Base-by-base conservation (phyloP, 2,888 invertebrate genomes). In the Eledona agricola region DNA sequence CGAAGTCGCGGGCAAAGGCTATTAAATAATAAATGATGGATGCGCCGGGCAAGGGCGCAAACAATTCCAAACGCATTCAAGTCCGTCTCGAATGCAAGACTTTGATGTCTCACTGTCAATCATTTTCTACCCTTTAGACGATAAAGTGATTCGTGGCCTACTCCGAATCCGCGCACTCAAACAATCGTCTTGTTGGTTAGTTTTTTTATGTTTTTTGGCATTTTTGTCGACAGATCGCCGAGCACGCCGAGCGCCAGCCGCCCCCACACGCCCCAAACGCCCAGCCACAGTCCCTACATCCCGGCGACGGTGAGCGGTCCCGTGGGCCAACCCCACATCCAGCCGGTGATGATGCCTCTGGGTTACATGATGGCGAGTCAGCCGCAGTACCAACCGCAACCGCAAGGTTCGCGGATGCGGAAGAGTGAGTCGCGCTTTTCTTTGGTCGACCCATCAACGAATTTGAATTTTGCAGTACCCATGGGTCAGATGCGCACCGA, bases 211-310 rank as follows among this genome's bases (percentile, higher is more conserved):
- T n/a, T n/a, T n/a, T n/a, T n/a, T n/a, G n/a, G n/a, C n/a, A n/a
- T n/a, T 37, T 38, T 22, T 51, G 6, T 32, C 3, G 23, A 4
- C 37, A 76, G 76, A 46, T 84, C 84, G 15, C 84, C 84, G 6
- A 84, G 83, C 66, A 85, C 85, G 10, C 84, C 85, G n/a, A 83
- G 82, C 12, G 83, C 83, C 19, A 84, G 79, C 70, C 83, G 89
- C 59, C 92, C 93, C 20, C 92, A 92, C 73, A 93, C 93, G 25
- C 92, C 93, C 17, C 90, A 90, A 74, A 92, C 92, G 19, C 91
- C 91, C 13, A 74, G 73, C 53, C 72, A 72, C 55, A 71, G 66
- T 40, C 72, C 74, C 1, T 76, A 74, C 53, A 72, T 75, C n/a
- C 67, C 58, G 71, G 78, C 76, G 6, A 79, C 78, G 1, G 79